Percentiles rank a stretch among this genome's conserved stretches.
These are phyloP conservation scores for Helarctos malayanus DNA, from an alignment of 2,797 vertebrate species.

Conservation along the genomic window DNA sequence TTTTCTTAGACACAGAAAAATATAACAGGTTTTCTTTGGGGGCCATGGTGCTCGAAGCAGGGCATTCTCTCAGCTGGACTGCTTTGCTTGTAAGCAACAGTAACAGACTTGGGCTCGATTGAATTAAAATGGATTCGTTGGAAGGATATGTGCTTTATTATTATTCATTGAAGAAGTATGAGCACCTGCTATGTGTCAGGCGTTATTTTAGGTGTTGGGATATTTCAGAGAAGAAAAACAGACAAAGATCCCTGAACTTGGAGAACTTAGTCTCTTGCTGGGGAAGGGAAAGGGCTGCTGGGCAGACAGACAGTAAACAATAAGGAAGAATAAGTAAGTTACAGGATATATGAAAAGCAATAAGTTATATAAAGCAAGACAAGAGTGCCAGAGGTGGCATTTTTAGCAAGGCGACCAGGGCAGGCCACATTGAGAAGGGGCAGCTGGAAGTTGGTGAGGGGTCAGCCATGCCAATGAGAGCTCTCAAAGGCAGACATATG, in stretches of 20 bases:
- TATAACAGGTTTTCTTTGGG: not conserved
- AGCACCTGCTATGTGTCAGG: not conserved
- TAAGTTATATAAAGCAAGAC: not conserved
- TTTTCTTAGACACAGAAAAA: not conserved
- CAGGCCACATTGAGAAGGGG: not conserved
- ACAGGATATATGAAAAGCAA: not conserved
- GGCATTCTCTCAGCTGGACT: not conserved
- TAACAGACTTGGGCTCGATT: not conserved
- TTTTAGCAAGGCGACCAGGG: not conserved
- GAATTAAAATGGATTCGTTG: not conserved
- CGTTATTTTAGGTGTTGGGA: not conserved
- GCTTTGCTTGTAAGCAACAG: not conserved
- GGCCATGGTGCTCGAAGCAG: not conserved
- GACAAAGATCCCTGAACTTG: not conserved
- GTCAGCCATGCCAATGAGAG: not conserved
- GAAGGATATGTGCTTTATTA: not conserved
- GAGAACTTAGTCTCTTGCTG: not conserved
- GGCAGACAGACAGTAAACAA: not conserved
- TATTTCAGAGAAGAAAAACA: not conserved
- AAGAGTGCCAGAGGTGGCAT: not conserved
- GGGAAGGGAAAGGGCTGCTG: not conserved
- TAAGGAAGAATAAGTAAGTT: not conserved
- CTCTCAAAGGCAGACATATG: rapidly evolving
- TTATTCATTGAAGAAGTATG: not conserved
- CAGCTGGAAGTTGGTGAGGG: too few relatives aligned